These are phyloP conservation scores for Rhinoptilus africanus DNA, from an alignment of 2,113 vertebrate species.

Conservation along the genomic window DNA sequence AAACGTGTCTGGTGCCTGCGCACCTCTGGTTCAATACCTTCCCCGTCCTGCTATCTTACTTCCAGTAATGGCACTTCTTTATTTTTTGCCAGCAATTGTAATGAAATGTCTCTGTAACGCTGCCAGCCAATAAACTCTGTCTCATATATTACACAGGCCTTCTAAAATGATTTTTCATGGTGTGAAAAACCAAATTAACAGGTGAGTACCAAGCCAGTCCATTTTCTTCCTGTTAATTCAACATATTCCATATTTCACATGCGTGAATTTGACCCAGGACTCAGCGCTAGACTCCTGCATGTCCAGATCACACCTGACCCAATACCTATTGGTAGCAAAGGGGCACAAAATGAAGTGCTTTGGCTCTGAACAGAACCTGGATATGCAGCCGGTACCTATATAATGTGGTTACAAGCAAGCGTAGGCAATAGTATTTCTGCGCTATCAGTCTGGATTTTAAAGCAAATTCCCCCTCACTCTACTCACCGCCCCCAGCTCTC, in stretches of 20 bases:
- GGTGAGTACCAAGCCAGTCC: neutral
- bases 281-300: rapidly evolving
- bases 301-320: neutral
- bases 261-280: neutral
- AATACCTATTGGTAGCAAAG: rapidly evolving
- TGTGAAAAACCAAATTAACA: neutral
- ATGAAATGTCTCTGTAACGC: neutral
- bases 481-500: neutral
- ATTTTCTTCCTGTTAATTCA: neutral
- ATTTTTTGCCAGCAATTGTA: neutral
- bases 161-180: neutral
- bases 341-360: neutral
- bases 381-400: neutral
- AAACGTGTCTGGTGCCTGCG: rapidly evolving
- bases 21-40: neutral
- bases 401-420: neutral
- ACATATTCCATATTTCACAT: neutral
- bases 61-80: neutral
- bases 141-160: neutral
- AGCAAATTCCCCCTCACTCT: rapidly evolving
- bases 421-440: neutral
- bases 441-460: neutral
- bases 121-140: neutral
- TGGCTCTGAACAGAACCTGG: neutral
- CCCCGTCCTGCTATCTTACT: neutral